Base-by-base conservation (phyloP, 1,140 invertebrate genomes). In the Cyphomyrmex costatus region DNA sequence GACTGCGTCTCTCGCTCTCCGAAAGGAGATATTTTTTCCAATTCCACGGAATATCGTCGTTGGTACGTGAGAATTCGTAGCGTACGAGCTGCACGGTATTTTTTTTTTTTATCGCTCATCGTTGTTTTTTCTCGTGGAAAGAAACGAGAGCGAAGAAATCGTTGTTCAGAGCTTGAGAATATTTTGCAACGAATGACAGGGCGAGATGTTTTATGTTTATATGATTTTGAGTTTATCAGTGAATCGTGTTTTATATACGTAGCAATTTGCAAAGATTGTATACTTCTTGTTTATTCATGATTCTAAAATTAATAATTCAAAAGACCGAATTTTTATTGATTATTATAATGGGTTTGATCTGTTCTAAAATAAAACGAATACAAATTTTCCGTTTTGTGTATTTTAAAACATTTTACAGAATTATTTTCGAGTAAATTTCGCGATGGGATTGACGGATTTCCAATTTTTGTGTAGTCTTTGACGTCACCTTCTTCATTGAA, bases 1-100 rank as follows among this genome's bases (percentile, higher is more conserved):
- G 19, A 49, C 46, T 49, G 46, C 46, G 46, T 56, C 53, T 61
- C 24, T 60, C n/a, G n/a, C n/a, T 87, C 82, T 78, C 56, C 56
- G 56, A 27, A 33, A 65, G 16, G 42, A 63, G 70, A 79, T 86
- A 89, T 89, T 88, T 89, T 79, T 80, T 65, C 65, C 88, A 89
- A 89, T 89, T 89, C 85, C 56, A 71, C 74, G 56, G 24, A 49
- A 70, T n/a, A n/a, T 65, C 30, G 51, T 19, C 27, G 21, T 21
- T 21, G 30, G 61, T 36, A 42, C 56, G 70, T n/a, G 66, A 58
- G 24, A 71, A 58, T 71, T 24, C 30, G 30, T 19, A 49, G 24
- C 27, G 46, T 33, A 63, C 42, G 19, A 42, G 16, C 14, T 76
- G 60, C 12, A 21, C 2, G 36, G 33, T 73, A 46, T 46, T 61